Percentiles rank a stretch among this genome's conserved stretches.
Conservation (phyloP, 2,888 invertebrate genomes). For the Leptinotarsa rubiginosa region DNA sequence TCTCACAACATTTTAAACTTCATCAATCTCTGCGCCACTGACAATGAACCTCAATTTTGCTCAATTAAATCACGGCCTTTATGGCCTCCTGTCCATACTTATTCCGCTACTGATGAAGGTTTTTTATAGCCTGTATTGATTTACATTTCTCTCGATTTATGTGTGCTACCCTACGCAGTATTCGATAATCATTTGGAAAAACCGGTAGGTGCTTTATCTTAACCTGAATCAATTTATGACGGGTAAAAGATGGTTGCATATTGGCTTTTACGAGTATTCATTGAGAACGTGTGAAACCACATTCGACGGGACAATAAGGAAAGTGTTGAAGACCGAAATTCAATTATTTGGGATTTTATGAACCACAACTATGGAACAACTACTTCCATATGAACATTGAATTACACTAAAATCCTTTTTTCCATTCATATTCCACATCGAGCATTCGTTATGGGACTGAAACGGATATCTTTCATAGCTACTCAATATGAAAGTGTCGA, state of each 20-base stretch:
- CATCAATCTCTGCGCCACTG: constrained; percentile 28
- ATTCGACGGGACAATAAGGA: not conserved
- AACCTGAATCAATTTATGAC: constrained; percentile 12
- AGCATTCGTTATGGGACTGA: too few relatives aligned
- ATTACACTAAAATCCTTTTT: too few relatives aligned
- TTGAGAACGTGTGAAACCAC: not conserved
- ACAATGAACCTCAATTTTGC: constrained; percentile 28
- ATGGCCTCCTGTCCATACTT: constrained; percentile 37
- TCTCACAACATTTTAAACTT: too few relatives aligned
- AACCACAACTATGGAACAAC: too few relatives aligned
- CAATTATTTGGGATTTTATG: not conserved
- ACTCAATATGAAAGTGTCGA: too few relatives aligned
- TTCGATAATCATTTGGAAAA: constrained; percentile 14
- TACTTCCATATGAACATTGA: too few relatives aligned
- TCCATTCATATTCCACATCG: too few relatives aligned
- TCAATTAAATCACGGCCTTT: constrained; percentile 43
- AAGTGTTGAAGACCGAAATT: not conserved
- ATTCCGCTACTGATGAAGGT: constrained; percentile 36
- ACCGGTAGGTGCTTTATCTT: constrained; percentile 21
- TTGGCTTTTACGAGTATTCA: constrained; percentile 5
- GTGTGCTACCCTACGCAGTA: constrained; percentile 9
- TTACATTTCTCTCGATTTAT: constrained; percentile 35
- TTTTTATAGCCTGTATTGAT: constrained; percentile 41
- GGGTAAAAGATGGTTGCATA: not conserved
- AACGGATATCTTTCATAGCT: too few relatives aligned